Evolutionary conservation across 2,888 invertebrate genomes (phyloP), one percentile per base, ranked within the genome.

Genomic region (Drosophila niveifrons): DNA sequence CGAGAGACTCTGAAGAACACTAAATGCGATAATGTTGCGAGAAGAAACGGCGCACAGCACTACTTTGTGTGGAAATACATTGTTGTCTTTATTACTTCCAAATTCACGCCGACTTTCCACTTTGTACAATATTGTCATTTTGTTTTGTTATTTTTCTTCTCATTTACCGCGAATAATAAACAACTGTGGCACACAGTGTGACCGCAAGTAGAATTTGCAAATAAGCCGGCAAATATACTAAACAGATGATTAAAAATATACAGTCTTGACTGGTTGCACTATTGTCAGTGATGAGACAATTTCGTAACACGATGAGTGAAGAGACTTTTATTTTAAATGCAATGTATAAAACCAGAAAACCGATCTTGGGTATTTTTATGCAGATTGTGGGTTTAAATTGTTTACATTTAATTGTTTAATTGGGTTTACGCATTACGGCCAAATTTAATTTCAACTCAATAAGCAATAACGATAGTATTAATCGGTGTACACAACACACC

Each of bases 21-120:
- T 96, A 90, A 97, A 97, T 0, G 97, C 97, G 29, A 97, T 94
- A 31, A 97, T 95, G 91, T 97, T 97, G 52, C 95, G 94, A 47
- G 95, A 94, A 0, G 97, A 97, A 79, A 98, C 94, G 1, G 95
- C 95, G 90, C 97, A 96, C 53, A 96, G 75, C 1, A 90, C 88
- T 1, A 79, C 68, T 53, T 90, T 90, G 18, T 88, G 82, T 3
- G 90, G 74, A 0, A 82, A 80, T 0, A 78, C 79, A 9, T 79
- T 80, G 46, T 77, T 80, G 44, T 86, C 88, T 23, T 82, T 90
- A 43, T 64, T 68, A 41, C 78, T 89, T 36, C 73, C 72, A 29
- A 78, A 80, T 34, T 90, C 87, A 10, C 76, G 76, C 8, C 75
- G 72, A 36, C 82, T 89, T 68, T 90, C 90, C n/a, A 90, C 90